phyloP scores from a whole-genome alignment of 1,140 invertebrate genomes.

The Parasteatoda tepidariorum region DNA sequence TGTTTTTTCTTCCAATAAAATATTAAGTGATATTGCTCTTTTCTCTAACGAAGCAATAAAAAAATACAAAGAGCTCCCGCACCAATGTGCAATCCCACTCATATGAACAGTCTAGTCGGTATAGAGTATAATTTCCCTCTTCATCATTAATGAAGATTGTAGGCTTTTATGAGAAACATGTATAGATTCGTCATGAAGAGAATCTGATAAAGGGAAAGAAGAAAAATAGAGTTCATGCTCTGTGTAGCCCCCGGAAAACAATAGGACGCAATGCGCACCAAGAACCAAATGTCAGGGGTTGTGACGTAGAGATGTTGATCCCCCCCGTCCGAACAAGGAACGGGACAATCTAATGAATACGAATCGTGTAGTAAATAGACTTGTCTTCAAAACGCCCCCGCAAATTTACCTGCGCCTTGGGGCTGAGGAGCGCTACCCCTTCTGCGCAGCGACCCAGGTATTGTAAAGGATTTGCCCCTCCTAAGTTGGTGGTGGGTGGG shows the following conservation, averaged over 20 bases:
- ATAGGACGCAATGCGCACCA: conserved; percentile 35
- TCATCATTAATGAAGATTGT: too few species aligned
- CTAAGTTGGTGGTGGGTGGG: background rate
- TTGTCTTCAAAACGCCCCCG: conserved; percentile 54
- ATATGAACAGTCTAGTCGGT: too few species aligned
- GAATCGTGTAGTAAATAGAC: conserved; percentile 37
- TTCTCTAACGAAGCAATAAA: too few species aligned
- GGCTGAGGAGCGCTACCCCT: conserved; percentile 3
- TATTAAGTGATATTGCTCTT: too few species aligned
- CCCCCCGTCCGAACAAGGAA: conserved; percentile 6
- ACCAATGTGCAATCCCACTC: too few species aligned
- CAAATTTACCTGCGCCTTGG: conserved; percentile 31
- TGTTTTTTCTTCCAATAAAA: too few species aligned
- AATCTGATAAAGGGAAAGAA: too few species aligned
- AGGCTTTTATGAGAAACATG: too few species aligned
- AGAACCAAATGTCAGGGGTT: conserved; percentile 53
- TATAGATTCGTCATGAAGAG: too few species aligned
- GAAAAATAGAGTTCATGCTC: too few species aligned
- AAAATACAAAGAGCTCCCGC: too few species aligned
- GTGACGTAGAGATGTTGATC: conserved; percentile 3
- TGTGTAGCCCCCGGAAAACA: conserved; percentile 19
- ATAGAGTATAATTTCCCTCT: too few species aligned
- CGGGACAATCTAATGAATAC: conserved; percentile 57
- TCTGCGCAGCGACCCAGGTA: conserved; percentile 51
- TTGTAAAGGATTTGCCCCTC: background rate